Evolutionary conservation across 2,797 vertebrate genomes (phyloP), one percentile per base, ranked within the genome.

Genomic region (Calcarius lapponicus): DNA sequence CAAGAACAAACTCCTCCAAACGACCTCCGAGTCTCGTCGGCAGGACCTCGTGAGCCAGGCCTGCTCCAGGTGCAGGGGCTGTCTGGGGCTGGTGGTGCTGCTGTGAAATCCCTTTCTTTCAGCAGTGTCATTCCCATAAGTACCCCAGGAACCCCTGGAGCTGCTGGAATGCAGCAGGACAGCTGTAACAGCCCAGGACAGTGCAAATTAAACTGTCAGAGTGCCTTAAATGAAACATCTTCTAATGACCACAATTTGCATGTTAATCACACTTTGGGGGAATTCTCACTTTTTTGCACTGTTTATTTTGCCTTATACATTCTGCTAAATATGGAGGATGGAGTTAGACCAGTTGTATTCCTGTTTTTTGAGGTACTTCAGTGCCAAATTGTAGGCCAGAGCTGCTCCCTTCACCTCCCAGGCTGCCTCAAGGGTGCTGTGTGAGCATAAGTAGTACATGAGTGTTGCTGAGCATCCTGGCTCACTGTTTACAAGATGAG

Each of bases 41-140:
- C 98, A 97, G 94, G 98, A 96, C 91, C 96, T 99, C 72, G 97
- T 99, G 64, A 98, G 97, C 80, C 98, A 99, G 97, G 98, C 99
- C 60, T 98, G 97, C 97, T 98, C 97, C 96, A 99, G 99, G 99
- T 99, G 94, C 75, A 8, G 26, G 82, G 21, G 78, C 7, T 25
- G 16, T 16, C 24, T 38, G 51, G 48, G 88, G 88, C 60, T 60
- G 21, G 45, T 61, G 87, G 17, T 13, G 17, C 50, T 60, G 40
- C 0, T 42, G 3, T 29, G 13, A 14, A 48, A 42, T 50, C 81
- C 42, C 16, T 53, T 66, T 36, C 66, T 36, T 47, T 19, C 71
- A 85, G 36, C 32, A 32, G 3, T 50, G 24, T 6, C 1, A 19
- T 58, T 51, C 40, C 53, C 1, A 1, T 12, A 2, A 15, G 3